Conservation (phyloP, 2,797 vertebrate genomes). For the Alectoris magna region DNA sequence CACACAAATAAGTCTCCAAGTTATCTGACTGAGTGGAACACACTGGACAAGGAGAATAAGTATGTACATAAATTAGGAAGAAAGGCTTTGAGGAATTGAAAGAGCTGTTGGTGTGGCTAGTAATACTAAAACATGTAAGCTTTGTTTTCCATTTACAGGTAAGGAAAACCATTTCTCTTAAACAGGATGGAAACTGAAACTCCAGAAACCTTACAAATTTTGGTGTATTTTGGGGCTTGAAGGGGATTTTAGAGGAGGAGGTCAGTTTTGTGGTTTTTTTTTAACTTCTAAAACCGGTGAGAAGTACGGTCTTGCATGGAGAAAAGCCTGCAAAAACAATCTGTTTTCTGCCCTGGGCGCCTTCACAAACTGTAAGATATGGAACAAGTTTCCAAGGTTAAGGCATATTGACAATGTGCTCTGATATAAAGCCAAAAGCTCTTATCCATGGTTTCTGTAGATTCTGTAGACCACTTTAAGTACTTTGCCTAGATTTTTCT, state of each 20-base stretch:
- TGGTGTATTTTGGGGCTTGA: background rate
- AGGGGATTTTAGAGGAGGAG: background rate
- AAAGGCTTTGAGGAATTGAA: background rate
- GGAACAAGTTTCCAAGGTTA: background rate
- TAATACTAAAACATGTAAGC: background rate
- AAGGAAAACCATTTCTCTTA: background rate
- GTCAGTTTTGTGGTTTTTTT: background rate
- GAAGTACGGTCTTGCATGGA: background rate
- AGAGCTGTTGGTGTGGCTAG: background rate
- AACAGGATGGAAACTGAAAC: background rate
- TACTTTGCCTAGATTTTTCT: background rate
- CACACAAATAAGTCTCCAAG: fast-evolving
- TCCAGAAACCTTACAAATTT: background rate
- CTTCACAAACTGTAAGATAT: background rate
- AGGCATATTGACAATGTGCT: background rate
- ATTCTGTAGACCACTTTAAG: background rate
- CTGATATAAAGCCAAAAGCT: background rate
- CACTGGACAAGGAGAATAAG: background rate
- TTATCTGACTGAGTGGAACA: background rate
- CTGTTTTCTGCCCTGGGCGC: background rate
- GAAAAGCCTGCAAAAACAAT: background rate
- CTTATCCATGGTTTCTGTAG: background rate
- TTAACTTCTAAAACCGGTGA: background rate
- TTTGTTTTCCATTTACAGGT: conserved; percentile 3
- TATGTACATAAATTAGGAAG: fast-evolving